These are phyloP conservation scores for Aricia artaxerxes DNA, from an alignment of 2,888 invertebrate genomes.

Conservation along the genomic window DNA sequence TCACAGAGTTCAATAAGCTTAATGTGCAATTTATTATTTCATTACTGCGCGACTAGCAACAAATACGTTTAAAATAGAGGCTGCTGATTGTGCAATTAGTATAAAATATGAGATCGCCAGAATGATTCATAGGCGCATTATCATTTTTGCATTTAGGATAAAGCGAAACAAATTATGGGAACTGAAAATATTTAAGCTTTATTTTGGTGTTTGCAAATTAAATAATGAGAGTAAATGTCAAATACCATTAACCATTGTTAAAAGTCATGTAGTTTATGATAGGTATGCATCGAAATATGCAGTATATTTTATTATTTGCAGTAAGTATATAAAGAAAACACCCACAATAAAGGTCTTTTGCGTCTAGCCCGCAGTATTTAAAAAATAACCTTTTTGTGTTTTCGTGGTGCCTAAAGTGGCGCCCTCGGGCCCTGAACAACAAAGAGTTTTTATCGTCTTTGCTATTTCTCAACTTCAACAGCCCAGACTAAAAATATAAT, in stretches of 20 bases:
- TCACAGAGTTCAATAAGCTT: not conserved
- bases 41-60: not conserved
- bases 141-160: constrained; percentile 16
- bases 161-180: not conserved
- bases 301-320: too few relatives aligned
- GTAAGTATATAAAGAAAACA: not conserved
- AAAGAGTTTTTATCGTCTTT: not conserved
- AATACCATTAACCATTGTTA: too few relatives aligned
- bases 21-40: not conserved
- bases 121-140: constrained; percentile 7
- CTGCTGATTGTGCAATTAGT: constrained; percentile 22
- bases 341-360: not conserved
- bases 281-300: too few relatives aligned
- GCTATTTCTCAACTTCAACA: not conserved
- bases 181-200: not conserved
- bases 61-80: constrained; percentile 20
- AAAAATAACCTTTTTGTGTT: not conserved
- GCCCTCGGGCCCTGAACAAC: not conserved
- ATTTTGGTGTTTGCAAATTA: not conserved
- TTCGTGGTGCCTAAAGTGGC: not conserved
- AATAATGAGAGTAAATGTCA: not conserved
- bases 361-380: not conserved
- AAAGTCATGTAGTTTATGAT: too few relatives aligned
- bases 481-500: not conserved
- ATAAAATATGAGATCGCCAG: constrained; percentile 17